Percentiles rank a stretch among this genome's conserved stretches.
Evolutionary conservation across 1,140 invertebrate genomes (phyloP).

Genomic region (Armadillidium nasatum): DNA sequence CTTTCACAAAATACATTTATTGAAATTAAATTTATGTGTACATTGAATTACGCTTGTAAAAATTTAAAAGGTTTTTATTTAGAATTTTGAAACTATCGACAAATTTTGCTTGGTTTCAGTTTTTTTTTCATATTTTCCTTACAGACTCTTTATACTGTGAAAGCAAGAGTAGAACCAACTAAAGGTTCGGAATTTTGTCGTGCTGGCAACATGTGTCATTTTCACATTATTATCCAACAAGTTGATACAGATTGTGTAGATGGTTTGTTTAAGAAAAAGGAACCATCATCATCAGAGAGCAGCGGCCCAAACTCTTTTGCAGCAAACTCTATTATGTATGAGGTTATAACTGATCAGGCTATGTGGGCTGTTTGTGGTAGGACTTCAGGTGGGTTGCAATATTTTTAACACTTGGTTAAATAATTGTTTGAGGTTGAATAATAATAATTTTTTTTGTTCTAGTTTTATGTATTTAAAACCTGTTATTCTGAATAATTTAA

Average conservation of each 20-base stretch:
- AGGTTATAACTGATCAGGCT: conserved; percentile 81
- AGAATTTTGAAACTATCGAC: too few species aligned
- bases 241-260: conserved; percentile 26
- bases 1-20: not conserved
- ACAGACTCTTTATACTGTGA: conserved; percentile 75
- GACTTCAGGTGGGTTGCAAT: conserved; percentile 60
- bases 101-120: too few species aligned
- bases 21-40: too few species aligned
- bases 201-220: conserved; percentile 77
- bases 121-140: not conserved
- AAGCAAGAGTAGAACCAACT: conserved; percentile 70
- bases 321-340: conserved; percentile 73
- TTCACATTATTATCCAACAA: conserved; percentile 68
- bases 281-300: not conserved
- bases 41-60: too few species aligned
- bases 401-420: too few species aligned
- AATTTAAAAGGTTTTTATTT: too few species aligned
- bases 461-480: too few species aligned
- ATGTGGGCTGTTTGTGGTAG: conserved; percentile 88
- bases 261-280: not conserved
- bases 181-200: conserved; percentile 81
- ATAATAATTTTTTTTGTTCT: too few species aligned
- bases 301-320: not conserved
- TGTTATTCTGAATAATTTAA: too few species aligned
- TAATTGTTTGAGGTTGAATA: too few species aligned